Evolutionary conservation across 2,888 invertebrate species (phyloP).

Genomic region (Corbicula japonica): DNA sequence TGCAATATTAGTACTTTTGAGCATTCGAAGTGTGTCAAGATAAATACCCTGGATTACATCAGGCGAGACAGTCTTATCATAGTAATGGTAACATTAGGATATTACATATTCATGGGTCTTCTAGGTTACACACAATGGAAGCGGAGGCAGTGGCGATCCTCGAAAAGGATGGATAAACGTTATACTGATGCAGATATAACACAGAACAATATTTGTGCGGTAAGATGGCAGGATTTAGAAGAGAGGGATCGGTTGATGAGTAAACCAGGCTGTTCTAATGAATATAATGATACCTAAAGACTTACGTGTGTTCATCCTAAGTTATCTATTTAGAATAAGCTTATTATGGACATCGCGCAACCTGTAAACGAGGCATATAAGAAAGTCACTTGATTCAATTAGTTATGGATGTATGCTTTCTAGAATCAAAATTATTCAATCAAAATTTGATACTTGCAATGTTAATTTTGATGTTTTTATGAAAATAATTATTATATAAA

Average conservation of each 20-base stretch:
- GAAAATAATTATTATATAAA: no score
- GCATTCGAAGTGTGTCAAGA: conserved; percentile 67
- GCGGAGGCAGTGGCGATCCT: conserved; percentile 43
- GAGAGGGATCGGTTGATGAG: conserved; percentile 49
- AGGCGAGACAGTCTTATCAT: conserved; percentile 66
- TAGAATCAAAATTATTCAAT: no score
- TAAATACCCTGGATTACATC: conserved; percentile 68
- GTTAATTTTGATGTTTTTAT: no score
- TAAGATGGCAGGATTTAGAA: conserved; percentile 55
- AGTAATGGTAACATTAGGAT: conserved; percentile 62
- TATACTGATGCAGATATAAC: conserved; percentile 3
- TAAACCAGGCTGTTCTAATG: conserved; percentile 59
- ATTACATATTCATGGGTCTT: conserved; percentile 58
- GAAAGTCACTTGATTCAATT: no score
- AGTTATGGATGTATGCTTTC: no score
- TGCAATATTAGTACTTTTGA: conserved; percentile 47
- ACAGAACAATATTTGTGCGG: conserved; percentile 16
- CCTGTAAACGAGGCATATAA: no score
- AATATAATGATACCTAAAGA: conserved; percentile 41
- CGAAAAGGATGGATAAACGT: conserved; percentile 22
- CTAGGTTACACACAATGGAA: conserved; percentile 69
- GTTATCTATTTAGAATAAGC: no score
- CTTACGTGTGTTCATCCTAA: no score
- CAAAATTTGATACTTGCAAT: no score
- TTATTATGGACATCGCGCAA: no score